Conservation (phyloP, 2,888 invertebrate species). For the Schrankia costaestrigalis region DNA sequence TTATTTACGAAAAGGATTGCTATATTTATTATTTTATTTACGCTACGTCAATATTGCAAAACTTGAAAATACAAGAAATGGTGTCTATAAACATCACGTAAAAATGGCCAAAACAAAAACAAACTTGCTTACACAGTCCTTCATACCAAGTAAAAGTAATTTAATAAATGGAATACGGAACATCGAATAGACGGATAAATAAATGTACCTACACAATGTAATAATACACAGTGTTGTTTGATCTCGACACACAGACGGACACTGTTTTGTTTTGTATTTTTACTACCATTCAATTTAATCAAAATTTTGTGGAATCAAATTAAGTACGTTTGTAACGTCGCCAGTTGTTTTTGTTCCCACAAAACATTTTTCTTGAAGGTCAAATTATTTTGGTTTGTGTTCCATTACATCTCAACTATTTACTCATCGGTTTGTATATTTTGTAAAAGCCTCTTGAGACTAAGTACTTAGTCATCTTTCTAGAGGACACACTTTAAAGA, state of each 20-base stretch:
- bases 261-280: slow-evolving; percentile 12
- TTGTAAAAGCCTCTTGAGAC: no score
- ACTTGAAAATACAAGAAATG: slow-evolving; percentile 21
- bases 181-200: slow-evolving; percentile 23
- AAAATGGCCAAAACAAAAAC: slow-evolving; percentile 26
- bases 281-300: slow-evolving; percentile 15
- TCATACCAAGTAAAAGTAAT: slow-evolving; percentile 49
- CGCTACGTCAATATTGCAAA: slow-evolving; percentile 8
- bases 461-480: no score
- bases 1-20: background rate
- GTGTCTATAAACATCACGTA: slow-evolving; percentile 5
- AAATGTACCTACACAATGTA: slow-evolving; percentile 27
- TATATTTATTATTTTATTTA: background rate
- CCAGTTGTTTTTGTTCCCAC: slow-evolving; percentile 12
- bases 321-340: slow-evolving; percentile 9
- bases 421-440: no score
- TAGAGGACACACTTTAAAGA: no score
- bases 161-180: slow-evolving; percentile 53
- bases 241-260: slow-evolving; percentile 16
- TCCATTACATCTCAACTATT: no score
- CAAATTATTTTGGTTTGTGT: slow-evolving; percentile 8
- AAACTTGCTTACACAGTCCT: slow-evolving; percentile 44
- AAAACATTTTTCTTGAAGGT: slow-evolving; percentile 5
- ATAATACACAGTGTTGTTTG: slow-evolving; percentile 18
- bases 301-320: slow-evolving; percentile 16